Conservation (phyloP, 1,140 invertebrate genomes). For the Zaprionus davidi region DNA sequence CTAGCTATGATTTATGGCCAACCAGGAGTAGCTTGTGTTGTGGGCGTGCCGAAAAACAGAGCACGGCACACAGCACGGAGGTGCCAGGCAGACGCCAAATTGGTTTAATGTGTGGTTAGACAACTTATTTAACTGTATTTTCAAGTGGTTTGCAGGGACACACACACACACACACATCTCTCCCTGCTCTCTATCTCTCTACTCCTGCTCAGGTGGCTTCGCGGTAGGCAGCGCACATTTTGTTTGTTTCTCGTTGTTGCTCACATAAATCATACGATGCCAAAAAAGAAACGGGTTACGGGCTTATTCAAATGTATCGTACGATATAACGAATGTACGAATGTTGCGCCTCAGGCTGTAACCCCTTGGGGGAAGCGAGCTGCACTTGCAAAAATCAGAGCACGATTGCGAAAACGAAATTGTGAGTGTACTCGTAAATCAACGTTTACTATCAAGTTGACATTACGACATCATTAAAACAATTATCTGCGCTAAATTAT, state of each 20-base stretch:
- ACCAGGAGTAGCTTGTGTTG: slow-evolving; percentile 42
- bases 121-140: slow-evolving; percentile 80
- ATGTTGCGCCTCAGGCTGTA: slow-evolving; percentile 35
- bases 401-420: not conserved
- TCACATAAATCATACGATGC: slow-evolving; percentile 74
- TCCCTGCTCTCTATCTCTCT: not conserved
- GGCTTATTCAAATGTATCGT: slow-evolving; percentile 35
- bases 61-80: slow-evolving; percentile 41
- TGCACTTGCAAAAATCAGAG: slow-evolving; percentile 33
- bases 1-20: slow-evolving; percentile 79
- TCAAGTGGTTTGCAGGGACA: slow-evolving; percentile 72
- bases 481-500: slow-evolving; percentile 74
- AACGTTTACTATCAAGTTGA: slow-evolving; percentile 61
- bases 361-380: not conserved
- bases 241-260: slow-evolving; percentile 44
- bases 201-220: slow-evolving; percentile 56
- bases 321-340: slow-evolving; percentile 8
- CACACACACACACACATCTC: slow-evolving; percentile 32
- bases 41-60: slow-evolving; percentile 40
- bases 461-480: slow-evolving; percentile 81
- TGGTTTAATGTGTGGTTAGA: slow-evolving; percentile 82
- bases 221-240: slow-evolving; percentile 30
- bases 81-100: slow-evolving; percentile 77
- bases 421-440: slow-evolving; percentile 60
- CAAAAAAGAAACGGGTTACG: slow-evolving; percentile 68